Evolutionary conservation across 1,140 invertebrate species (phyloP).

Genomic region (Globodera rostochiensis): DNA sequence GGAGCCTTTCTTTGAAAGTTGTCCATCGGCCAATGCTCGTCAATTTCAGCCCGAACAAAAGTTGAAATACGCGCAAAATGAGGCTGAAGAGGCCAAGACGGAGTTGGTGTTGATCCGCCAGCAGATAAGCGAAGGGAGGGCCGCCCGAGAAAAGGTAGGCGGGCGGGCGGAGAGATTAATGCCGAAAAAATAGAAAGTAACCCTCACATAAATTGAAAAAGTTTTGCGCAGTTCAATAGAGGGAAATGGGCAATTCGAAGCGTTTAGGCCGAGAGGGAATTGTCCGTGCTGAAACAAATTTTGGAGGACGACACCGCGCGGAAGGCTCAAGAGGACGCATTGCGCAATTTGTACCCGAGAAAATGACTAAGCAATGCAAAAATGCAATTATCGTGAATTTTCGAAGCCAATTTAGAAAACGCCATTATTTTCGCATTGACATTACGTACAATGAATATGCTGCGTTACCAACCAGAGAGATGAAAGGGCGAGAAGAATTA

Average conservation of each 20-base stretch:
- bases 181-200: neutral
- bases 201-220: neutral
- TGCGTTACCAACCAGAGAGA: no score
- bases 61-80: slow-evolving; percentile 20
- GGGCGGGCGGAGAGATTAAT: neutral
- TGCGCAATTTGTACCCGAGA: slow-evolving; percentile 28
- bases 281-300: slow-evolving; percentile 25
- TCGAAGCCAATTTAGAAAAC: no score
- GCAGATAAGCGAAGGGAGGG: slow-evolving; percentile 11
- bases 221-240: neutral
- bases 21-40: neutral
- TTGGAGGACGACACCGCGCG: slow-evolving; percentile 20
- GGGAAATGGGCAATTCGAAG: no score
- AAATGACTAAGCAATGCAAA: slow-evolving; percentile 7
- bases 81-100: slow-evolving; percentile 24
- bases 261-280: slow-evolving; percentile 23
- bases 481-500: no score
- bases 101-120: slow-evolving; percentile 22
- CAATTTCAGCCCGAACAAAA: slow-evolving; percentile 26
- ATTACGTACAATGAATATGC: no score
- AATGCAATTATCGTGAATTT: neutral
- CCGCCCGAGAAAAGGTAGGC: slow-evolving; percentile 20
- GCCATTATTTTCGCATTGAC: no score
- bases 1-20: no score
- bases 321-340: slow-evolving; percentile 16